Evolutionary conservation across 2,113 vertebrate genomes (phyloP).

Genomic region (Pontoporia blainvillei): DNA sequence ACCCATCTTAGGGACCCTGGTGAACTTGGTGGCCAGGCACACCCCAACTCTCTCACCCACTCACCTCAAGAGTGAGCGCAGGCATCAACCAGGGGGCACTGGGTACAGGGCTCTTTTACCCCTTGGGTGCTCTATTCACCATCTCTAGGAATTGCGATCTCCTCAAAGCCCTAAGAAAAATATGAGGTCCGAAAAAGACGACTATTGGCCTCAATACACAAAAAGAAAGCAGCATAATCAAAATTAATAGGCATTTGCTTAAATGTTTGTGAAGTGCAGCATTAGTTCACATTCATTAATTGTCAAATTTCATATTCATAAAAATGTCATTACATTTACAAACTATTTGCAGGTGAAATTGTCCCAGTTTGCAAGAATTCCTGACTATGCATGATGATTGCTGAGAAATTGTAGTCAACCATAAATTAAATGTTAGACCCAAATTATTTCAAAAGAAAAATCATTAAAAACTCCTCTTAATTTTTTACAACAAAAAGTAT

Average conservation of each 20-base stretch:
- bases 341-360: slow-evolving; percentile 42
- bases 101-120: background rate
- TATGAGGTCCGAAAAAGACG: background rate
- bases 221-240: background rate
- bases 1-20: too few species aligned
- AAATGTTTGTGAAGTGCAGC: background rate
- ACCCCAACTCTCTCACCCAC: background rate
- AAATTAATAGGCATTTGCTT: background rate
- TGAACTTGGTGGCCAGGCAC: background rate
- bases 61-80: background rate
- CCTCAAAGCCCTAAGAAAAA: background rate
- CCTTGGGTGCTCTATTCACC: background rate
- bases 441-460: slow-evolving; percentile 56
- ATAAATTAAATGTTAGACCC: slow-evolving; percentile 50
- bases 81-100: background rate
- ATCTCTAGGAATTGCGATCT: background rate
- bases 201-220: background rate
- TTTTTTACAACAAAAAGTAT: slow-evolving; percentile 47
- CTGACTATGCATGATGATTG: background rate
- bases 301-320: slow-evolving; percentile 32
- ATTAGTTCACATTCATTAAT: slow-evolving; percentile 17
- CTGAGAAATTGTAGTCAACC: slow-evolving; percentile 42
- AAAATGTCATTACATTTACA: slow-evolving; percentile 34
- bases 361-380: slow-evolving; percentile 36
- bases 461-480: slow-evolving; percentile 50